Percentiles rank a stretch among this genome's conserved stretches.
Conservation (phyloP, 2,113 vertebrate species). For the Willisornis vidua region DNA sequence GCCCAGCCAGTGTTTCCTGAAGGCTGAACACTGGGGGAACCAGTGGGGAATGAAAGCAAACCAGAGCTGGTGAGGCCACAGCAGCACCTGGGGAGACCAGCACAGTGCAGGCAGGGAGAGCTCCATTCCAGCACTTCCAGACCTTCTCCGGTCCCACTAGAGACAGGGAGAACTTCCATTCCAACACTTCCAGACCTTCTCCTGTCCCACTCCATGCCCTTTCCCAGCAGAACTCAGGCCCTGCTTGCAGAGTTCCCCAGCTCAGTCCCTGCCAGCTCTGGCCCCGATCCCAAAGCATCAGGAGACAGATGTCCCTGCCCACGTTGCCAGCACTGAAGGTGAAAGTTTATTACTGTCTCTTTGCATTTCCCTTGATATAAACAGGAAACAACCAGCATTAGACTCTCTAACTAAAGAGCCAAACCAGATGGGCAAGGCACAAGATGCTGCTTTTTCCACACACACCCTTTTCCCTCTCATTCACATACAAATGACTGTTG, state of each 20-base stretch:
- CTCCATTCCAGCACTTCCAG: too few relatives aligned
- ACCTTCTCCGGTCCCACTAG: too few relatives aligned
- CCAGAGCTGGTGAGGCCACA: neutral
- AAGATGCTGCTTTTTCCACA: slow-evolving; percentile 52
- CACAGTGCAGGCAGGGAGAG: too few relatives aligned
- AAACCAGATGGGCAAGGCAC: slow-evolving; percentile 44
- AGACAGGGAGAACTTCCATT: too few relatives aligned
- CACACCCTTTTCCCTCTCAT: slow-evolving; percentile 52
- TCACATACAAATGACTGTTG: slow-evolving; percentile 61
- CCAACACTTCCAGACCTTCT: neutral
- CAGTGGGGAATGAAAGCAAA: neutral
- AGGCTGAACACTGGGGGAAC: neutral
- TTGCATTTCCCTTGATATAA: slow-evolving; percentile 35
- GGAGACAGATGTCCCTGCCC: neutral
- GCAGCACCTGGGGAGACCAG: neutral
- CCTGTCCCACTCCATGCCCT: neutral
- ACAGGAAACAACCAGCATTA: slow-evolving; percentile 41
- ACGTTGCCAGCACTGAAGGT: slow-evolving; percentile 46
- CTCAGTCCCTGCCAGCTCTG: neutral
- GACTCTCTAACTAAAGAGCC: slow-evolving; percentile 20
- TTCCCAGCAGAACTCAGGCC: neutral
- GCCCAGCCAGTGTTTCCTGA: neutral
- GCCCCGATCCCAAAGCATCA: neutral
- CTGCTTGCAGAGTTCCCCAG: neutral
- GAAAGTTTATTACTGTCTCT: slow-evolving; percentile 42